Base-by-base conservation (phyloP, 2,797 vertebrate species). In the Helicolenus hilgendorfi region DNA sequence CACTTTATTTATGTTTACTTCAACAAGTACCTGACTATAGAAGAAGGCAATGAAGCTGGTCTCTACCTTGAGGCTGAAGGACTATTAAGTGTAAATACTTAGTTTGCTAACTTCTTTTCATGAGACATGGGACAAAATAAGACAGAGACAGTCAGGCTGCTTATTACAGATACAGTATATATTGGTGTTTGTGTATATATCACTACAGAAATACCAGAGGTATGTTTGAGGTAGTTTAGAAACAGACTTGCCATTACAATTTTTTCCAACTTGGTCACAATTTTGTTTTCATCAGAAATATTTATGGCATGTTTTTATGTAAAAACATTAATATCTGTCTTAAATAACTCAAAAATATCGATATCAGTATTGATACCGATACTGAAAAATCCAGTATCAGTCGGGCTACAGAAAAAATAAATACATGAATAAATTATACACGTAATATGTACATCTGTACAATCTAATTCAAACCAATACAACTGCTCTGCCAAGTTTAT, bases 91-190 rank as follows among this genome's bases (percentile, higher is more conserved):
- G 5, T 27, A 77, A 67, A 62, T 65, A 71, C 15, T 71, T 26
- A 59, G 11, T 70, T 71, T 84, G 56, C 68, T 38, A 26, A 81
- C 62, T 55, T 86, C 33, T 41, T 71, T 68, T 69, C 6, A 79
- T 35, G 9, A 78, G 3, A 64, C 49, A 27, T 2, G 1, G 22
- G 18, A 41, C 45, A 31, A 55, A 77, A 76, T 9, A 6, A 35
- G 65, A 38, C 24, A 15, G 6, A 15, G 36, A 68, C 4, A 45
- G 1, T 22, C 55, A 0, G n/a, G 2, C n/a, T 24, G 20, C 7
- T 2, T 64, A 27, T 41, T 75, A 22, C 36, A 65, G 29, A 36
- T 53, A 41, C 26, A 41, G 1, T 15, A 72, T 1, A 72, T 20
- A 6, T 8, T 60, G 62, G 9, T 58, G 49, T n/a, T n/a, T 53